Conservation (phyloP, 2,113 vertebrate genomes). For the Calypte anna region DNA sequence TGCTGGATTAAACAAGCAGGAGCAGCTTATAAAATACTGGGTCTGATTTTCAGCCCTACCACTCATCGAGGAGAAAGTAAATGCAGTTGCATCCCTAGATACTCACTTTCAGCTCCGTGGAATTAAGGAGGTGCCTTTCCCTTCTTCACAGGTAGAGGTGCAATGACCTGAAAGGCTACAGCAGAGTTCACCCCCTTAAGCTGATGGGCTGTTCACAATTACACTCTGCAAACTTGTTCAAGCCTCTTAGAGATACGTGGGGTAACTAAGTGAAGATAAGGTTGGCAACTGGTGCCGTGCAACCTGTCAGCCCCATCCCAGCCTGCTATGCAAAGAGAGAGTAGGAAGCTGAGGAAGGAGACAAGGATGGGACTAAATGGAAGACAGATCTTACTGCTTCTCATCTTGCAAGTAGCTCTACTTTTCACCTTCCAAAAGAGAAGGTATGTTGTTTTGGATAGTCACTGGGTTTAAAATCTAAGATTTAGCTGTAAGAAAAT, state of each 20-base stretch:
- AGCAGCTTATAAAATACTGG: neutral
- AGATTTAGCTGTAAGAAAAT: neutral
- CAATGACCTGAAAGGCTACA: neutral
- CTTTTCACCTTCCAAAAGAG: neutral
- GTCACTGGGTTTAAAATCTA: neutral
- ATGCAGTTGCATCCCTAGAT: neutral
- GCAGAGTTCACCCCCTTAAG: neutral
- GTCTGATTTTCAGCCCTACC: neutral
- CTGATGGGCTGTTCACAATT: neutral
- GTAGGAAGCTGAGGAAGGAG: neutral
- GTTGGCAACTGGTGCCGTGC: neutral
- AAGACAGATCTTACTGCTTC: neutral
- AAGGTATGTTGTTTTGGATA: neutral
- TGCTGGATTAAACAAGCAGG: neutral
- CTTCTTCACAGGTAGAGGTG: neutral
- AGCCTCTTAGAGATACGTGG: neutral
- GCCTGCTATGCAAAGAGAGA: neutral
- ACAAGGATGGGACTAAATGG: neutral
- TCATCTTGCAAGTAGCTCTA: neutral
- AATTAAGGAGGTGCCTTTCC: neutral
- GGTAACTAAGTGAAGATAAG: neutral
- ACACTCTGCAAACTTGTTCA: neutral
- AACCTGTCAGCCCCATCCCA: neutral
- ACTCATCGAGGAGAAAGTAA: neutral
- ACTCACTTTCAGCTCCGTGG: fast-evolving